Evolutionary conservation across 2,113 vertebrate genomes (phyloP).

Genomic region (Entelurus aequoreus): DNA sequence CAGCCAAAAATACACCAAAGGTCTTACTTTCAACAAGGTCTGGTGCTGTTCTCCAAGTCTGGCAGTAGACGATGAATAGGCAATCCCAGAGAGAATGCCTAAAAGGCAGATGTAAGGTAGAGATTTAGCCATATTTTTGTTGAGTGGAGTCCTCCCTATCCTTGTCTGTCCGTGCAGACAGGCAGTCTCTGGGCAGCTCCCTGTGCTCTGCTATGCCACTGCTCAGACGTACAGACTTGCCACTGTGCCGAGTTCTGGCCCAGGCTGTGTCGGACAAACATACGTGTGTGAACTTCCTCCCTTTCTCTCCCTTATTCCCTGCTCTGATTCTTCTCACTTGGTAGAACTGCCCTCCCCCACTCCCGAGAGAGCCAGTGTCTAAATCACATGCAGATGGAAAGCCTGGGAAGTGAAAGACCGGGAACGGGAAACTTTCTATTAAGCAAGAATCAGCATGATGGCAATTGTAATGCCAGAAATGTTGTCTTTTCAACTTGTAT

Average conservation of each 20-base stretch:
- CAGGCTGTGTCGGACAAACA: conserved; percentile 50
- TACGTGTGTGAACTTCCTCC: conserved; percentile 64
- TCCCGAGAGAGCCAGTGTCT: conserved; percentile 47
- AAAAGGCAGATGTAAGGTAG: conserved; percentile 52
- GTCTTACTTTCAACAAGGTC: conserved; percentile 52
- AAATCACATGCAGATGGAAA: conserved; percentile 73
- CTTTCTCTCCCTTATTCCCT: conserved; percentile 40
- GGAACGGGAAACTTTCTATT: conserved; percentile 18
- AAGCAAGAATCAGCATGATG: too few species aligned
- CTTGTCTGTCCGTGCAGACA: conserved; percentile 36
- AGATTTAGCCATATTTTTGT: conserved; percentile 55
- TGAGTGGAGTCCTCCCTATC: conserved; percentile 22
- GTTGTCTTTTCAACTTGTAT: too few species aligned
- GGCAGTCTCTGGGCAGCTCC: conserved; percentile 34
- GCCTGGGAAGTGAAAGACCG: conserved; percentile 33
- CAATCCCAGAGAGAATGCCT: conserved; percentile 52
- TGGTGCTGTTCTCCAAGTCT: conserved; percentile 48
- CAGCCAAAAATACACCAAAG: conserved; percentile 9
- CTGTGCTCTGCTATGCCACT: conserved; percentile 32
- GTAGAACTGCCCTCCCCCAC: conserved; percentile 51
- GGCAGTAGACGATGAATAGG: conserved; percentile 29
- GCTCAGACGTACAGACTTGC: conserved; percentile 54
- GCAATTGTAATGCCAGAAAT: too few species aligned
- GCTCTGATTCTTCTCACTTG: conserved; percentile 40
- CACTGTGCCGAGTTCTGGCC: conserved; percentile 32